phyloP scores from a whole-genome alignment of 2,888 invertebrate genomes.

The Calliopum simillimum region DNA sequence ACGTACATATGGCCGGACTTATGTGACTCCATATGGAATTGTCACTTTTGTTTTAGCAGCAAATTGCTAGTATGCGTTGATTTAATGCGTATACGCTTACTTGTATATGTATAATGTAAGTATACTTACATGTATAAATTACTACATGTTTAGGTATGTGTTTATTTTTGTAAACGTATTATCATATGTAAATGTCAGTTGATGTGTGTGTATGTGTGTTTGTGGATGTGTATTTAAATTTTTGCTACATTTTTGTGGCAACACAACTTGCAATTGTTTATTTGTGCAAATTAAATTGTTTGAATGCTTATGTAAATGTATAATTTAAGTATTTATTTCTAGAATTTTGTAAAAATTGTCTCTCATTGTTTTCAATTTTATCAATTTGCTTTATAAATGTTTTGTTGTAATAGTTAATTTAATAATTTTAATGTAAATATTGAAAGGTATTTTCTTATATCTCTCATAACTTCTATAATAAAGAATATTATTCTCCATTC shows the following conservation, averaged over 20 bases:
- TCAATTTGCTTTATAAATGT: no score
- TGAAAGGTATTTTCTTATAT: no score
- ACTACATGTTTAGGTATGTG: constrained; percentile 8
- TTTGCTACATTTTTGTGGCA: background rate
- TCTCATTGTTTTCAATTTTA: no score
- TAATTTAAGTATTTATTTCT: no score
- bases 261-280: constrained; percentile 6
- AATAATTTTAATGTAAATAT: no score
- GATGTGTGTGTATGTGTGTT: background rate
- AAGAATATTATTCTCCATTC: no score
- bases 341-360: no score
- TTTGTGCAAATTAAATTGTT: no score
- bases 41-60: background rate
- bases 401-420: no score
- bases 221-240: constrained; percentile 11
- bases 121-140: constrained; percentile 15
- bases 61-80: background rate
- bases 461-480: no score
- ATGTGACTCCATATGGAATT: constrained; percentile 2
- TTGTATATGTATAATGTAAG: constrained; percentile 5
- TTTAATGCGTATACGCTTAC: constrained; percentile 17
- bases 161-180: constrained; percentile 14
- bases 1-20: background rate
- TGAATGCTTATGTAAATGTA: no score
- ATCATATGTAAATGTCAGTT: constrained; percentile 18